phyloP scores from a whole-genome alignment of 2,113 vertebrate genomes.

The Natator depressus region DNA sequence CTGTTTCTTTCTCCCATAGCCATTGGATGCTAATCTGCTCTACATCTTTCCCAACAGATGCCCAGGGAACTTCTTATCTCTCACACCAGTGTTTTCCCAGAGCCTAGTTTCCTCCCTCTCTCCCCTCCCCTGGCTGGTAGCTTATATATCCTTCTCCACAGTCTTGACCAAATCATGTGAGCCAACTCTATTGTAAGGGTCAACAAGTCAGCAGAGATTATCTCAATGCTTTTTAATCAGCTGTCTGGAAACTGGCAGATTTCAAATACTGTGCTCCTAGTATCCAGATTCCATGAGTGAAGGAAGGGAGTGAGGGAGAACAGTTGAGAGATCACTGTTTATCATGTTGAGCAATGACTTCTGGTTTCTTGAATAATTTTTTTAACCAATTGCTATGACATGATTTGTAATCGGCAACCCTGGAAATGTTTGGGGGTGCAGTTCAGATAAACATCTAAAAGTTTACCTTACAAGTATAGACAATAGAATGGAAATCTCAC shows the following conservation, averaged over 20 bases:
- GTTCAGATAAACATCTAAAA: rapidly evolving
- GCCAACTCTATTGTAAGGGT: background rate
- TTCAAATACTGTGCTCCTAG: background rate
- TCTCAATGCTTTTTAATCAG: background rate
- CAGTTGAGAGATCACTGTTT: background rate
- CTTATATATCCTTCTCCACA: background rate
- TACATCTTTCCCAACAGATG: background rate
- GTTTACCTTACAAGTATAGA: background rate
- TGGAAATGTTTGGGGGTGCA: background rate
- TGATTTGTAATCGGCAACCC: background rate
- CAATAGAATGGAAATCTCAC: background rate
- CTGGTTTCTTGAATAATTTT: background rate
- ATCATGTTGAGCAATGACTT: background rate
- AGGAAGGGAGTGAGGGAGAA: background rate
- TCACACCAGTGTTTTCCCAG: background rate
- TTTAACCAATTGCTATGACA: background rate
- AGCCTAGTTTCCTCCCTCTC: background rate
- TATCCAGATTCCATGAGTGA: background rate
- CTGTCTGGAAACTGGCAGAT: background rate
- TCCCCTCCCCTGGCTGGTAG: too few relatives aligned
- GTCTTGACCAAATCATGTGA: background rate
- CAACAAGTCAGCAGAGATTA: background rate
- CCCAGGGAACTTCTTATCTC: background rate
- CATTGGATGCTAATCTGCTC: background rate
- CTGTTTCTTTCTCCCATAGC: background rate